Conservation (phyloP, 1,140 invertebrate species). For the Euborellia annulipes region DNA sequence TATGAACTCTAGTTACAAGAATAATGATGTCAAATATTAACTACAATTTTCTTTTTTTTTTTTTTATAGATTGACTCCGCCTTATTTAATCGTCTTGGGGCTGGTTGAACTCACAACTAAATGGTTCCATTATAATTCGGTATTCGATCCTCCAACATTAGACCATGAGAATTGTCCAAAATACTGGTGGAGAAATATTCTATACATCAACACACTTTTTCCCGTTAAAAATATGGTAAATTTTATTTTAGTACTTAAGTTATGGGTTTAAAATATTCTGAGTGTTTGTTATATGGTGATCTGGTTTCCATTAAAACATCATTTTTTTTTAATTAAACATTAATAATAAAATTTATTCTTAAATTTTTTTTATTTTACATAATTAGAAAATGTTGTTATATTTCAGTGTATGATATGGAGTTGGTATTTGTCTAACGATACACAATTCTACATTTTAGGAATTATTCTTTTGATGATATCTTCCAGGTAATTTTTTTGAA, state of each 20-base stretch:
- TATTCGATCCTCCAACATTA: constrained; percentile 22
- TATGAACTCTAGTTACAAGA: too few species aligned
- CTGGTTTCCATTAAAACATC: constrained; percentile 2
- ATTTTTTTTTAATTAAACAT: constrained; percentile 6
- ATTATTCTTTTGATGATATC: constrained; percentile 23
- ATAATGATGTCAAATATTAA: too few species aligned
- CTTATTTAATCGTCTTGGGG: constrained; percentile 25
- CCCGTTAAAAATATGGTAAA: constrained; percentile 25
- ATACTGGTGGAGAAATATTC: constrained; percentile 30
- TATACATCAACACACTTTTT: constrained; percentile 30
- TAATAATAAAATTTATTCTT: background rate
- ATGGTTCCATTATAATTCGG: constrained; percentile 22
- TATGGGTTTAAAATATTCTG: background rate
- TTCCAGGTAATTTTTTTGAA: constrained; percentile 18
- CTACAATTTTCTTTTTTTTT: too few species aligned
- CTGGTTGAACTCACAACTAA: constrained; percentile 21
- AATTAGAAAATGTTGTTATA: constrained; percentile 4
- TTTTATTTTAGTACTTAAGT: background rate
- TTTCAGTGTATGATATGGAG: constrained; percentile 26
- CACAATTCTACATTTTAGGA: constrained; percentile 25
- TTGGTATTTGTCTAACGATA: constrained; percentile 28
- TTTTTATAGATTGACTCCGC: constrained; percentile 24
- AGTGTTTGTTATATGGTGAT: background rate
- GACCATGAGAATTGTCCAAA: constrained; percentile 26
- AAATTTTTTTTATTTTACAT: constrained; percentile 4